Percentiles rank a stretch among this genome's conserved stretches.
Evolutionary conservation across 2,113 vertebrate species (phyloP).

Genomic region (Bufo bufo): DNA sequence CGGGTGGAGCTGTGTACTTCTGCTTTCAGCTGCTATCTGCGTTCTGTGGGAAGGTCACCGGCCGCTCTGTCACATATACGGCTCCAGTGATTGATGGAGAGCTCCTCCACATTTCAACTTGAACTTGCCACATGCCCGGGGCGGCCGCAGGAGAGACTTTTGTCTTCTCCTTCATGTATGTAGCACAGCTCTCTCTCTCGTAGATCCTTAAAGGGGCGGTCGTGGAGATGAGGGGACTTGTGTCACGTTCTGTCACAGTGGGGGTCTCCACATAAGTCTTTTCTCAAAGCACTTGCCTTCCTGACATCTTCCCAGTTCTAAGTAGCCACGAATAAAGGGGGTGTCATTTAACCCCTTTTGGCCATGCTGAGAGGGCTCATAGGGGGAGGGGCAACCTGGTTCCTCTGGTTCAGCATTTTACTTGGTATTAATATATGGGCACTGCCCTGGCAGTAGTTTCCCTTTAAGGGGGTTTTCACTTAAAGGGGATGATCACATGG

Average conservation of each 20-base stretch:
- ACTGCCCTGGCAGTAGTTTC: too few species aligned
- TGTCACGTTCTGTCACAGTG: background rate
- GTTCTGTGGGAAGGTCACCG: slow-evolving; percentile 6
- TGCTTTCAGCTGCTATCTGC: background rate
- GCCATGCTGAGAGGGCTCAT: too few species aligned
- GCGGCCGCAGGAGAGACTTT: background rate
- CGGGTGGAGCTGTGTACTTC: background rate
- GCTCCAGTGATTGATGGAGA: slow-evolving; percentile 18
- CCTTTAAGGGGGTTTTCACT: too few species aligned
- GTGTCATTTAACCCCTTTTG: background rate
- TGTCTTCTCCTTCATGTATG: too few species aligned
- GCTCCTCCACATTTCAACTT: slow-evolving; percentile 19
- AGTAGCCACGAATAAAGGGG: background rate
- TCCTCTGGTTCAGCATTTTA: too few species aligned
- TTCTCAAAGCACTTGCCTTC: background rate
- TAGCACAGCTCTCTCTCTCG: background rate
- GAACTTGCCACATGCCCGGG: background rate
- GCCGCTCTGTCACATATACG: slow-evolving; percentile 11
- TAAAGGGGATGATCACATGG: too few species aligned
- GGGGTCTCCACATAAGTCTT: background rate
- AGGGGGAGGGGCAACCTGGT: too few species aligned
- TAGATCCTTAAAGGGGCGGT: background rate
- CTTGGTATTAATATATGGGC: too few species aligned
- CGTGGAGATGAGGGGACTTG: background rate
- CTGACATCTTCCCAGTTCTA: background rate